These are phyloP conservation scores for Labrus mixtus DNA, from an alignment of 2,113 vertebrate species.

Conservation along the genomic window DNA sequence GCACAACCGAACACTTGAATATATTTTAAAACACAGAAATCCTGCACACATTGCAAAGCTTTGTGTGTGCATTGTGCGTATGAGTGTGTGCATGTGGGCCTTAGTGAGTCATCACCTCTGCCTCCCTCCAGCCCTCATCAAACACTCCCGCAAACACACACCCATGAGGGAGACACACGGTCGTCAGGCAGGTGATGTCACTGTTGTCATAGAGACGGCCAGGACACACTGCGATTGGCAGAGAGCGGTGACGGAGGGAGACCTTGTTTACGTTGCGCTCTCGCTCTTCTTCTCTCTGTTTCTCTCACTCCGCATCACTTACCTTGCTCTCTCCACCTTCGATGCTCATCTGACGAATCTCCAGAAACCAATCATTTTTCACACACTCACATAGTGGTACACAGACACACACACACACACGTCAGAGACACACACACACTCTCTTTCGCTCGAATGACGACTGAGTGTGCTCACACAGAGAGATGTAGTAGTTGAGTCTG, in stretches of 20 bases:
- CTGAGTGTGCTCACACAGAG: background rate
- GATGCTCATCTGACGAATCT: background rate
- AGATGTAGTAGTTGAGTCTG: background rate
- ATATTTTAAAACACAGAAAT: background rate
- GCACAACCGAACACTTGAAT: too few species aligned
- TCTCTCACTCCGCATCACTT: background rate
- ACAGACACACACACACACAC: background rate
- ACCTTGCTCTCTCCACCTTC: background rate
- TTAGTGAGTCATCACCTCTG: conserved; percentile 75
- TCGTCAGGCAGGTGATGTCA: conserved; percentile 80
- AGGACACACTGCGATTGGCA: conserved; percentile 52
- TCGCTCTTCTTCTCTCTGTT: conserved; percentile 10
- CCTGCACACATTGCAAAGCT: background rate
- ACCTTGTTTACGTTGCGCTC: conserved; percentile 67
- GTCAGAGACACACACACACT: background rate
- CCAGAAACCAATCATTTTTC: background rate
- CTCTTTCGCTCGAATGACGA: background rate
- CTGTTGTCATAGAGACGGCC: conserved; percentile 74
- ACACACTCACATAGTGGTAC: conserved; percentile 1
- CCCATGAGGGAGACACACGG: conserved; percentile 64
- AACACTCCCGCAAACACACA: conserved; percentile 39
- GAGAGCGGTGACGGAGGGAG: conserved; percentile 53
- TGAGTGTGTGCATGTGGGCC: conserved; percentile 40
- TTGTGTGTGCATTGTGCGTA: conserved; percentile 39
- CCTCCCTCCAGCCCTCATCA: conserved; percentile 43